A percentile compares a stretch with the other conserved stretches of the same genome.
These are phyloP conservation scores for Bolinopsis microptera DNA, from an alignment of 37 sponge, comb jelly and placozoan species.

Conservation along the genomic window DNA sequence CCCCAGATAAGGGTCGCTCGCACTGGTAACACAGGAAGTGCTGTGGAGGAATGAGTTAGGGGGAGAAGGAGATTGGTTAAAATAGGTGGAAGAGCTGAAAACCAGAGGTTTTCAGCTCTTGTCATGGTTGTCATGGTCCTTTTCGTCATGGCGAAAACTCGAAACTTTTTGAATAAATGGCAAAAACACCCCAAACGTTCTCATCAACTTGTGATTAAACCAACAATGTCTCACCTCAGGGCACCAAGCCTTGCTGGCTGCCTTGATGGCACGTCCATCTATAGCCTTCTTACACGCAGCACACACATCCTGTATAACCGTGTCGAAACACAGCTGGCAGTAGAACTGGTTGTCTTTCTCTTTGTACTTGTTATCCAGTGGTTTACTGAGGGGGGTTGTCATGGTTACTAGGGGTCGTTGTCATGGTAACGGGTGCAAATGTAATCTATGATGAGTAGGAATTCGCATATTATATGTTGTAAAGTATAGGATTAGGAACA, in stretches of 20 bases:
- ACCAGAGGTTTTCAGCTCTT: too few relatives aligned
- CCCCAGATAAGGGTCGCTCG: conserved; percentile 20
- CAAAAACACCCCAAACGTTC: too few relatives aligned
- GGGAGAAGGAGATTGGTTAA: not conserved
- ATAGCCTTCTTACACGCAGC: conserved; percentile 57
- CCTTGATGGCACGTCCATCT: conserved; percentile 40
- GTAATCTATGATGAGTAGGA: not conserved
- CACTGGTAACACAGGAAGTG: conserved; percentile 54
- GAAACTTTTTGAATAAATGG: too few relatives aligned
- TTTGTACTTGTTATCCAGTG: conserved; percentile 37
- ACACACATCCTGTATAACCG: conserved; percentile 49
- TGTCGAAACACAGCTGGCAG: conserved; percentile 58
- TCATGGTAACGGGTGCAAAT: not conserved
- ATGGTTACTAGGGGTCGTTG: not conserved
- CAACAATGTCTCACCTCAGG: too few relatives aligned
- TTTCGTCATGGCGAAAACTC: too few relatives aligned
- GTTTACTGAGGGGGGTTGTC: conserved; percentile 3
- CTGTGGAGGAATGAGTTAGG: too few relatives aligned
- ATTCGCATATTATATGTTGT: not conserved
- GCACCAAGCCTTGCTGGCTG: conserved; percentile 30
- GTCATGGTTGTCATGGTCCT: too few relatives aligned
- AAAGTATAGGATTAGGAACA: too few relatives aligned
- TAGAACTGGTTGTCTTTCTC: conserved; percentile 53
- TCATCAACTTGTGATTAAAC: too few relatives aligned
- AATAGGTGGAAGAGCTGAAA: not conserved